Percentiles rank a stretch among this genome's conserved stretches.
Conservation (phyloP, 2,888 invertebrate genomes). For the Spisula solida region DNA sequence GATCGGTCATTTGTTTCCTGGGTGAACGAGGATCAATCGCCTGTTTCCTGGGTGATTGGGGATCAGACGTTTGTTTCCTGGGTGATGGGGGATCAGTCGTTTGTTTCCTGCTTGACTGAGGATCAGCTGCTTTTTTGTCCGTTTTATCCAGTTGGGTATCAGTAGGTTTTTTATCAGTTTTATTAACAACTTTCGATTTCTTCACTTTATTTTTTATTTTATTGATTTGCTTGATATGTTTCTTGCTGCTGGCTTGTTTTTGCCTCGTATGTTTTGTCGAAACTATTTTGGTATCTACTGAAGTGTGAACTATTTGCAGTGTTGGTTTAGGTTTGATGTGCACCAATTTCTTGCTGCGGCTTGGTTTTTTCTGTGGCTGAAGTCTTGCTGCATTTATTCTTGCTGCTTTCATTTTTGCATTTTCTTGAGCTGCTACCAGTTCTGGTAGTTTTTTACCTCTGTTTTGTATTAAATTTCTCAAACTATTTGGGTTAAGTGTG, state of each 20-base stretch:
- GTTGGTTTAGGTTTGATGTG: too few relatives aligned
- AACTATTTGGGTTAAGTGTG: not conserved
- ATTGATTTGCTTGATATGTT: not conserved
- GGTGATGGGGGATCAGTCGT: not conserved
- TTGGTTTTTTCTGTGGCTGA: not conserved
- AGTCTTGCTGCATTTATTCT: not conserved
- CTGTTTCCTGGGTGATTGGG: not conserved
- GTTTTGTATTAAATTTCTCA: slow-evolving; percentile 4
- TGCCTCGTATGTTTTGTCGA: not conserved
- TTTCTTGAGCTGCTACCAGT: not conserved
- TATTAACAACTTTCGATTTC: not conserved
- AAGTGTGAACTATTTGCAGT: too few relatives aligned
- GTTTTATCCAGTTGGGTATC: not conserved
- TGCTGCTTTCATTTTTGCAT: not conserved
- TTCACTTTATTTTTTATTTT: not conserved
- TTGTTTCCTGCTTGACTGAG: not conserved
- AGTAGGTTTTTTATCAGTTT: too few relatives aligned
- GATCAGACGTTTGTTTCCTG: not conserved
- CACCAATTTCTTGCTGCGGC: not conserved
- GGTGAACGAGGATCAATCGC: not conserved
- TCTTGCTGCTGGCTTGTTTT: not conserved
- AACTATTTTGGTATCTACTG: too few relatives aligned
- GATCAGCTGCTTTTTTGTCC: not conserved
- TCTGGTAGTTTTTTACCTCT: not conserved
- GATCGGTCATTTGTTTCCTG: not conserved